Percentiles rank a stretch among this genome's conserved stretches.
Evolutionary conservation across 2,113 vertebrate species (phyloP).

Genomic region (Corydoras sp.): DNA sequence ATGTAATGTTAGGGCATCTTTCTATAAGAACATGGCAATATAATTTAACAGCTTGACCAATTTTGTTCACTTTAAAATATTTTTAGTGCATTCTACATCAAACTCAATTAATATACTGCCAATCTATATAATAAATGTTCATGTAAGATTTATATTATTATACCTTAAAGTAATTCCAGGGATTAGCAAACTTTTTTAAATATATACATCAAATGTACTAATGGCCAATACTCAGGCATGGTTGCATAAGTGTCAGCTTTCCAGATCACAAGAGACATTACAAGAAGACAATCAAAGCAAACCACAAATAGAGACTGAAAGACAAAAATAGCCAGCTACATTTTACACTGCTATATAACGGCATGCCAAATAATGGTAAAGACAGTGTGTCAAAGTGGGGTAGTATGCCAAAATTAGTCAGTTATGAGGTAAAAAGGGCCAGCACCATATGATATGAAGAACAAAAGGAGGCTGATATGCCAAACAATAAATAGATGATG

Average conservation of each 20-base stretch:
- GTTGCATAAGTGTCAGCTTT: neutral
- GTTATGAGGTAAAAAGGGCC: conserved; percentile 7
- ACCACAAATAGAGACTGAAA: neutral
- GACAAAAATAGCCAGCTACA: conserved; percentile 2
- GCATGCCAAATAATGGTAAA: conserved; percentile 7
- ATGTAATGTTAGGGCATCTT: too few species aligned
- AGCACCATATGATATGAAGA: conserved; percentile 5
- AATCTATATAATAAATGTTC: too few species aligned
- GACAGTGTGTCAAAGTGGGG: too few species aligned
- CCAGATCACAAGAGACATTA: conserved; percentile 4
- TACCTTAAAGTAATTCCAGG: too few species aligned
- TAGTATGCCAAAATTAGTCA: neutral
- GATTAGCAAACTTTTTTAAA: too few species aligned
- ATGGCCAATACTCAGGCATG: conserved; percentile 13
- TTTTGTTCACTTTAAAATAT: too few species aligned
- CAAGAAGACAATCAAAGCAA: conserved; percentile 26
- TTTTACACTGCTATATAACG: conserved; percentile 14
- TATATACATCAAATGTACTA: neutral
- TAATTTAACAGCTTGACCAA: too few species aligned
- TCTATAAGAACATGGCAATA: too few species aligned
- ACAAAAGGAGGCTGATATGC: neutral
- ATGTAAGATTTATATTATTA: too few species aligned
- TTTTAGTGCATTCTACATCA: too few species aligned
- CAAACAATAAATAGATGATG: neutral
- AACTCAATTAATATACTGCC: too few species aligned